These are phyloP conservation scores for Meiosimyza decipiens DNA, from an alignment of 2,888 invertebrate species.

Conservation along the genomic window DNA sequence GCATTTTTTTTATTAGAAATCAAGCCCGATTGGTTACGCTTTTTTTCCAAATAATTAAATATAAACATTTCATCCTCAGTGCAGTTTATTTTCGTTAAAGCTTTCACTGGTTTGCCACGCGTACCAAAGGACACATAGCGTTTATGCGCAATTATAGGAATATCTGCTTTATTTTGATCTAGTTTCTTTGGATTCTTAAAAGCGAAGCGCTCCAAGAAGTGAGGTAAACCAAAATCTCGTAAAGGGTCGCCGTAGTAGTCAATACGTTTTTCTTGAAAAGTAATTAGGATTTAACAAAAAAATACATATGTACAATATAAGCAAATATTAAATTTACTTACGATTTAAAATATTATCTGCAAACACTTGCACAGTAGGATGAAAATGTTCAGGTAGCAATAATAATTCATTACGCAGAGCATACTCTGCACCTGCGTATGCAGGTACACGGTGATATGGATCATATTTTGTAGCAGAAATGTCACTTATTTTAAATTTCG, in stretches of 20 bases:
- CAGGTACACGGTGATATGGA: conserved; percentile 83
- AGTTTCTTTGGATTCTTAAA: conserved; percentile 90
- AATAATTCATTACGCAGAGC: conserved; percentile 81
- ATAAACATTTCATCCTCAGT: conserved; percentile 85
- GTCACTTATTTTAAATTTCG: conserved; percentile 49
- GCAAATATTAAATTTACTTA: conserved; percentile 58
- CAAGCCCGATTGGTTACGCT: conserved; percentile 62
- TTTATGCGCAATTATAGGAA: conserved; percentile 66
- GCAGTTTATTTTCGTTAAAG: conserved; percentile 76
- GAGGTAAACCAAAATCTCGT: conserved; percentile 88
- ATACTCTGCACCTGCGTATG: conserved; percentile 81
- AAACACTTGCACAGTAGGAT: conserved; percentile 92
- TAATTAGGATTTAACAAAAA: conserved; percentile 15
- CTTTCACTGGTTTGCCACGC: conserved; percentile 79
- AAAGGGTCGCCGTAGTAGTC: conserved; percentile 93
- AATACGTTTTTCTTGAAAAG: conserved; percentile 73
- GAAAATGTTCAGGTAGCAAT: conserved; percentile 80
- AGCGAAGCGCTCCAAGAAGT: conserved; percentile 94
- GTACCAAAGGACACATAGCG: conserved; percentile 78
- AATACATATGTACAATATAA: background rate
- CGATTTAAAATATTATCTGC: conserved; percentile 81
- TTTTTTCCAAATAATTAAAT: conserved; percentile 72
- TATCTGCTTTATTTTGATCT: conserved; percentile 66
- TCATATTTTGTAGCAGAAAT: conserved; percentile 70
- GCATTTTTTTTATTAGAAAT: conserved; percentile 55